Evolutionary conservation across 2,888 invertebrate species (phyloP).

Genomic region (Griposia aprilina): DNA sequence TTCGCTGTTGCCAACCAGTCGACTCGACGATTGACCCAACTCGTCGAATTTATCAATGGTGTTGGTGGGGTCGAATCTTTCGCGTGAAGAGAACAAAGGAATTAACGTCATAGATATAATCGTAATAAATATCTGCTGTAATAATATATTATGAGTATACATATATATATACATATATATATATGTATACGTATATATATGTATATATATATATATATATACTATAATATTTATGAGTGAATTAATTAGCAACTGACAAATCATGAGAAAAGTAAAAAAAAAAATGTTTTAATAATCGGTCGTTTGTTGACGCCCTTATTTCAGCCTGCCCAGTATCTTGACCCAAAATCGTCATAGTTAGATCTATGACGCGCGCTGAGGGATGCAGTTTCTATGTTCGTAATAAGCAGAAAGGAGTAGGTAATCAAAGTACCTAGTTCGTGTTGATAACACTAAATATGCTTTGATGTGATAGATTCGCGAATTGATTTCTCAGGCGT

Average conservation of each 20-base stretch:
- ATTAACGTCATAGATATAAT: constrained; percentile 3
- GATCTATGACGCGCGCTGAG: constrained; percentile 17
- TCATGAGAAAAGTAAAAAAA: background rate
- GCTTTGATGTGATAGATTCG: background rate
- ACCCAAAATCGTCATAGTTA: constrained; percentile 50
- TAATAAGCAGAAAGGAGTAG: background rate
- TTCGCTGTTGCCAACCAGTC: constrained; percentile 43
- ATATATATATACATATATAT: no score
- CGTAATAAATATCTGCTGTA: background rate
- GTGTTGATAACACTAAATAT: background rate
- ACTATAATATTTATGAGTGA: background rate
- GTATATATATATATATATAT: no score
- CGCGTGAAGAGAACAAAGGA: constrained; percentile 54
- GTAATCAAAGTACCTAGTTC: background rate
- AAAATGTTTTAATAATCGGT: background rate
- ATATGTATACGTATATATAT: no score
- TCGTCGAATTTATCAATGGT: constrained; percentile 58
- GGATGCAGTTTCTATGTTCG: constrained; percentile 24
- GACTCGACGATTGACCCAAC: constrained; percentile 46
- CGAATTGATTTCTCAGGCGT: background rate
- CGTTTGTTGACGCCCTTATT: constrained; percentile 54
- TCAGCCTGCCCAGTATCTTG: constrained; percentile 34
- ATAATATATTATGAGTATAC: no score
- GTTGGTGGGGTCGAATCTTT: constrained; percentile 29
- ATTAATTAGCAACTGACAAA: background rate